Conservation (phyloP, 2,797 vertebrate genomes). For the Spheniscus humboldti region DNA sequence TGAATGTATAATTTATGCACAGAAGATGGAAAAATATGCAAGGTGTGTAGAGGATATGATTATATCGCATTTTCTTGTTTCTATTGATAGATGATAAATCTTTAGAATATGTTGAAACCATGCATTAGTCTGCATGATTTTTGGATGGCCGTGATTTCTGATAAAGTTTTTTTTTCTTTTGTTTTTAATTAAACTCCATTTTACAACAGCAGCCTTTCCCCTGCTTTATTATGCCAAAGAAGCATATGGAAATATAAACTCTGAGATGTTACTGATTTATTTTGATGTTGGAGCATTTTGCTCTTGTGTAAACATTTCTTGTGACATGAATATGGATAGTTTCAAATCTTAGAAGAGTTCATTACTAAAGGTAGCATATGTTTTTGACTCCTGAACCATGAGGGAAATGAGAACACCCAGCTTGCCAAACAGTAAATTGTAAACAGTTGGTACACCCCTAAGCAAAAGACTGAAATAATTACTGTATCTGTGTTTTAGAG, state of each 20-base stretch:
- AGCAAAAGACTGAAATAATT: conserved; percentile 74
- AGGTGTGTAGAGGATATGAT: conserved; percentile 54
- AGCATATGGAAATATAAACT: conserved; percentile 76
- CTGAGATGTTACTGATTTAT: conserved; percentile 76
- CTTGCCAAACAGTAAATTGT: conserved; percentile 74
- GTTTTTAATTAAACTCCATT: conserved; percentile 75
- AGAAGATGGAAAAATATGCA: conserved; percentile 60
- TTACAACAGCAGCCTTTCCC: conserved; percentile 52
- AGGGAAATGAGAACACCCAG: conserved; percentile 73
- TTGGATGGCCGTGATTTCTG: conserved; percentile 48
- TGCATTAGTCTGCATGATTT: conserved; percentile 35
- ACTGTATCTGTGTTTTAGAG: conserved; percentile 70
- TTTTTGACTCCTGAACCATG: conserved; percentile 77
- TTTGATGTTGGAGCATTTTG: conserved; percentile 74
- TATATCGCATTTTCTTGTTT: conserved; percentile 53
- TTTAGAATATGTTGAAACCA: conserved; percentile 37
- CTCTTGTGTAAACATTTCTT: conserved; percentile 74
- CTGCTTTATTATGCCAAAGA: conserved; percentile 70
- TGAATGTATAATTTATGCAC: conserved; percentile 67
- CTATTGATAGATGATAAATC: conserved; percentile 64
- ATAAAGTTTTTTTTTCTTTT: conserved; percentile 68
- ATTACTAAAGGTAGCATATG: conserved; percentile 75
- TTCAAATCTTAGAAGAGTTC: conserved; percentile 72
- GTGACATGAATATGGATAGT: conserved; percentile 76
- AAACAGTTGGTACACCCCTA: conserved; percentile 74